phyloP scores from a whole-genome alignment of 2,797 vertebrate species.

The Limosa lapponica region DNA sequence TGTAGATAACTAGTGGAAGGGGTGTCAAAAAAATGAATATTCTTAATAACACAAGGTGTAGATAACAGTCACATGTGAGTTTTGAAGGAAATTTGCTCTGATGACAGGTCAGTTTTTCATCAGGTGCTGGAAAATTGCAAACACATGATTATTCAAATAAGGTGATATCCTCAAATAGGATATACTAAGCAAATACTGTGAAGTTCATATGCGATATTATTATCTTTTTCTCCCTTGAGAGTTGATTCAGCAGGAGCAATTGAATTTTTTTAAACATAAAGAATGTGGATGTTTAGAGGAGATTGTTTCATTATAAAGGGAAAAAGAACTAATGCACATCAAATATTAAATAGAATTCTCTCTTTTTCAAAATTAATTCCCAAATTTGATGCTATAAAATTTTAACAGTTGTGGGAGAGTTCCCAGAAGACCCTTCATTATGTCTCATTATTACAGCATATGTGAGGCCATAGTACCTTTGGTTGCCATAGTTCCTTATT shows the following conservation, averaged over 20 bases:
- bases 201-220: constrained; percentile 14
- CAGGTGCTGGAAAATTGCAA: constrained; percentile 41
- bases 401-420: not conserved
- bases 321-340: not conserved
- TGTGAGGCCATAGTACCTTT: constrained; percentile 26
- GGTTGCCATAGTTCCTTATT: constrained; percentile 41
- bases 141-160: constrained; percentile 49
- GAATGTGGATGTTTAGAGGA: not conserved
- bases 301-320: constrained; percentile 4
- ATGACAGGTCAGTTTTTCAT: constrained; percentile 51
- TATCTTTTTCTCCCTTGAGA: not conserved
- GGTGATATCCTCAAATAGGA: constrained; percentile 34
- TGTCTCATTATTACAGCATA: constrained; percentile 39
- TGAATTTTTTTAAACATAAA: not conserved
- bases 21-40: not conserved
- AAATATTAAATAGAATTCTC: constrained; percentile 45
- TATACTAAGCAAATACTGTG: constrained; percentile 13
- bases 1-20: not conserved
- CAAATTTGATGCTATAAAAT: constrained; percentile 12
- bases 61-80: not conserved
- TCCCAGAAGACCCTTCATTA: constrained; percentile 46
- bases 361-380: constrained; percentile 36
- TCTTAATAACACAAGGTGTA: not conserved
- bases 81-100: constrained; percentile 31
- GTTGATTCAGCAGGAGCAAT: not conserved